phyloP scores from a whole-genome alignment of 2,113 vertebrate species.

The Hippocampus comes region DNA sequence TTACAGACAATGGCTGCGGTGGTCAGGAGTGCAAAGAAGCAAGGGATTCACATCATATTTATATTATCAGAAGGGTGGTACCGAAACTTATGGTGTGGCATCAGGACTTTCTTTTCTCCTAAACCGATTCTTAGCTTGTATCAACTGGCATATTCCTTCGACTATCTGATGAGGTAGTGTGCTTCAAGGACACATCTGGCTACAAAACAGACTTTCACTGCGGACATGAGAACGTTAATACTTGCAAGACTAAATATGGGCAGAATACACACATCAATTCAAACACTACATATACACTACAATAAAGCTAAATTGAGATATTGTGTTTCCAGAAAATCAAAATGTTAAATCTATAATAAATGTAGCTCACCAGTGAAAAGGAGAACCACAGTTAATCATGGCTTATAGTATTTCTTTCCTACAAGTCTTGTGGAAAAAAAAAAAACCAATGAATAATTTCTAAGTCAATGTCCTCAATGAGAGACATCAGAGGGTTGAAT shows the following conservation, averaged over 20 bases:
- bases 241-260: not conserved
- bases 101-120: no score
- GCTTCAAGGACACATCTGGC: no score
- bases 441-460: constrained; percentile 73
- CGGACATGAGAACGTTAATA: no score
- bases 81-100: no score
- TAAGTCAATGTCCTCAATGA: constrained; percentile 70
- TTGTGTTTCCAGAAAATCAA: not conserved
- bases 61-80: no score
- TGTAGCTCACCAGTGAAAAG: not conserved
- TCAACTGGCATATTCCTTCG: no score
- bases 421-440: constrained; percentile 61
- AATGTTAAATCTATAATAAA: not conserved
- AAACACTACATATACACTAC: not conserved
- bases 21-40: no score
- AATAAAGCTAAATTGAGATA: not conserved
- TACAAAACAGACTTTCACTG: no score
- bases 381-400: not conserved
- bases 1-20: no score
- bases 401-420: constrained; percentile 61
- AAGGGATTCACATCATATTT: no score
- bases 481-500: constrained; percentile 60
- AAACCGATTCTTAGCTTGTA: no score
- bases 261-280: not conserved
- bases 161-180: no score